Evolutionary conservation across 2,888 invertebrate genomes (phyloP).

Genomic region (Protonemura montana): DNA sequence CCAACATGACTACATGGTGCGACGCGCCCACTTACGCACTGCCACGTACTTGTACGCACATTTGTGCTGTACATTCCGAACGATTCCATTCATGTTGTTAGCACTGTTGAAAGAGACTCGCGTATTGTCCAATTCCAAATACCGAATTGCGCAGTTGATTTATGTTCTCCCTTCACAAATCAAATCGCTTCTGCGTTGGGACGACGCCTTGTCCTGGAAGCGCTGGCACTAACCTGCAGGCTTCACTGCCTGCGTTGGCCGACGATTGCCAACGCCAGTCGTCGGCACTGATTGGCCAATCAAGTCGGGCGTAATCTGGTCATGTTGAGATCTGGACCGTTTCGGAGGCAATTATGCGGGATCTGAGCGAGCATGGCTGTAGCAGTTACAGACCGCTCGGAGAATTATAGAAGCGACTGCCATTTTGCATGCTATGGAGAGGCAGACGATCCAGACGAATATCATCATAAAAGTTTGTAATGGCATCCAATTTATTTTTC

Average conservation of each 20-base stretch:
- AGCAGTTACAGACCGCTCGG: neutral
- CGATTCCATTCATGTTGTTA: neutral
- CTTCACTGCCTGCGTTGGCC: neutral
- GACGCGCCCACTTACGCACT: no score
- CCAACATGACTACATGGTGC: neutral
- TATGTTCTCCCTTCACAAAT: neutral
- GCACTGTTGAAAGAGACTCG: neutral
- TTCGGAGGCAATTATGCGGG: neutral
- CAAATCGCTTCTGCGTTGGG: neutral
- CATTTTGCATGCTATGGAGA: neutral
- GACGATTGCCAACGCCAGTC: neutral
- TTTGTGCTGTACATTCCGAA: no score
- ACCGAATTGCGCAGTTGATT: neutral
- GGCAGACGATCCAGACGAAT: neutral
- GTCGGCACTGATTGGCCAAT: neutral
- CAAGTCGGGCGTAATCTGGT: neutral
- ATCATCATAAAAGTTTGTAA: neutral
- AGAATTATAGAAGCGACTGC: neutral
- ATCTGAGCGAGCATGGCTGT: neutral
- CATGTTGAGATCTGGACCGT: neutral
- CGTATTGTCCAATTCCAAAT: neutral
- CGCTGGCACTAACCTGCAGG: neutral
- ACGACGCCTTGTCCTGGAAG: neutral
- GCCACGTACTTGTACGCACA: no score
- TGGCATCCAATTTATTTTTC: conserved; percentile 7